Evolutionary conservation across 1,140 invertebrate genomes (phyloP).

Genomic region (Conopomorpha cramerella): DNA sequence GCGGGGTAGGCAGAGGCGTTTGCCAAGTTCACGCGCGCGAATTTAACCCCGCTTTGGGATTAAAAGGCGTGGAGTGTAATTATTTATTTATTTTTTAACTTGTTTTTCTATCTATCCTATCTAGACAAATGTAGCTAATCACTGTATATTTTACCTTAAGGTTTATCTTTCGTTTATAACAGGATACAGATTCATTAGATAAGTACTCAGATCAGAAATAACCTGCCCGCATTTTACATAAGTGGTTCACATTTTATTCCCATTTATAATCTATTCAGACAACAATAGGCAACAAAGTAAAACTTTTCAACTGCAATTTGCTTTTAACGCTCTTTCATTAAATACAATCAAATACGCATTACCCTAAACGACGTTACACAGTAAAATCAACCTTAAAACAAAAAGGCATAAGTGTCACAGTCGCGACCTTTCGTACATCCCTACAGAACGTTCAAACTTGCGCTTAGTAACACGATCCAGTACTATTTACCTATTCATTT

Average conservation of each 20-base stretch:
- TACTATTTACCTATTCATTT: constrained; percentile 60
- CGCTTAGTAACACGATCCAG: constrained; percentile 40
- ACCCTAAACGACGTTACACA: neutral
- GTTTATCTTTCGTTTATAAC: neutral
- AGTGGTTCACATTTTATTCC: neutral
- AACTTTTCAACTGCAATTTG: too few species aligned
- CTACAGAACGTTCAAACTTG: constrained; percentile 17
- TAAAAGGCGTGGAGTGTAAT: too few species aligned
- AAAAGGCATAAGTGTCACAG: neutral
- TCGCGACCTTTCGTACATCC: neutral
- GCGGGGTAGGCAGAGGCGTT: too few species aligned
- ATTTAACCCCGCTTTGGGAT: too few species aligned
- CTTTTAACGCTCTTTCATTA: neutral
- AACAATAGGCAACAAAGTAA: too few species aligned
- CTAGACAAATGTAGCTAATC: too few species aligned
- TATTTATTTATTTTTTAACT: constrained; percentile 2
- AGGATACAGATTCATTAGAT: too few species aligned
- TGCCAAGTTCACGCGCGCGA: too few species aligned
- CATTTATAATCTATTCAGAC: constrained; percentile 1
- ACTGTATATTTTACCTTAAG: too few species aligned
- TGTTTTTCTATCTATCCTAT: neutral
- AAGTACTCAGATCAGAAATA: too few species aligned
- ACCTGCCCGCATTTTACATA: too few species aligned
- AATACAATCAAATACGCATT: neutral
- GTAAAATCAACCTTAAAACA: neutral